Evolutionary conservation across 1,140 invertebrate species (phyloP).

Genomic region (Periplaneta americana): DNA sequence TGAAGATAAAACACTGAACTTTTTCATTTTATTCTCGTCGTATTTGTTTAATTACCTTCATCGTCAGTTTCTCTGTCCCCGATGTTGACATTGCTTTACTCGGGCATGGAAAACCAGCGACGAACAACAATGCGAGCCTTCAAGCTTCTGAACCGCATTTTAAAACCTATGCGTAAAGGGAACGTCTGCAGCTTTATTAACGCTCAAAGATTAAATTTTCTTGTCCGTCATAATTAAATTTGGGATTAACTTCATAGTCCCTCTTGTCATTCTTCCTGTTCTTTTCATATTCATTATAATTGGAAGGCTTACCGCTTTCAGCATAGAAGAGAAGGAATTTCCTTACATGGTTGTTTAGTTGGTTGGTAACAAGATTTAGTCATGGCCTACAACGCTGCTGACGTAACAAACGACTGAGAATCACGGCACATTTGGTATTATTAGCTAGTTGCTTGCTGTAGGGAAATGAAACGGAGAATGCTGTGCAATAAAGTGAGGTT

Average conservation of each 20-base stretch:
- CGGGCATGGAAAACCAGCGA: too few species aligned
- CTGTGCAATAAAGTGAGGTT: neutral
- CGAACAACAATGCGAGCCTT: too few species aligned
- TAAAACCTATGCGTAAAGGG: neutral
- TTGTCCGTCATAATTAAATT: neutral
- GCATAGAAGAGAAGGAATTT: neutral
- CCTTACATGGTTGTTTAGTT: neutral
- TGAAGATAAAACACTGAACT: too few species aligned
- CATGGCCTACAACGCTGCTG: neutral
- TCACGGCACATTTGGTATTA: neutral
- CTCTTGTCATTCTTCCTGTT: neutral
- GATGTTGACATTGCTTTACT: too few species aligned
- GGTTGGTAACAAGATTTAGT: neutral
- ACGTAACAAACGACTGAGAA: neutral
- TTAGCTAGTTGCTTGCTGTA: neutral
- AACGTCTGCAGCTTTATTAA: neutral
- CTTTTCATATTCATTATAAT: neutral
- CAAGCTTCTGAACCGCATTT: neutral
- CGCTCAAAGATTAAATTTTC: neutral
- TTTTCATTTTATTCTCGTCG: too few species aligned
- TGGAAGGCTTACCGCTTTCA: neutral
- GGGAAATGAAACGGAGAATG: neutral
- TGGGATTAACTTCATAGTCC: neutral
- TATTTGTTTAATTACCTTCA: too few species aligned
- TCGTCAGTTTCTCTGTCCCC: too few species aligned